Evolutionary conservation across 1,140 invertebrate genomes (phyloP).

Genomic region (Onthophagus taurus): DNA sequence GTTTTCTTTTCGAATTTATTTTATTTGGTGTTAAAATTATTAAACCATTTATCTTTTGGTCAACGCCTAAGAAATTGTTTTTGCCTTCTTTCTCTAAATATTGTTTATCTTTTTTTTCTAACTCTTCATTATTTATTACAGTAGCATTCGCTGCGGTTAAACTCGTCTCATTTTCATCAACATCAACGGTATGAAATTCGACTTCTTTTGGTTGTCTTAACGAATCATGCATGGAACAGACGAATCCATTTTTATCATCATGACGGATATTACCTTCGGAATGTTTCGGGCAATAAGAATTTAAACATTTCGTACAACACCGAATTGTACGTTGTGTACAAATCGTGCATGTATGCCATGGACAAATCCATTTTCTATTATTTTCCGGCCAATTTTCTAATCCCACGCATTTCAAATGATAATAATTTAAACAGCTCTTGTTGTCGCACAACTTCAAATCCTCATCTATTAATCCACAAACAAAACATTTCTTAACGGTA

Average conservation of each 20-base stretch:
- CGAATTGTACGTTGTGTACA: slow-evolving; percentile 30
- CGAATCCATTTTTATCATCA: slow-evolving; percentile 27
- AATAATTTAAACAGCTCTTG: slow-evolving; percentile 30
- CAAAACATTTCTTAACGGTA: slow-evolving; percentile 25
- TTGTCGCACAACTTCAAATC: slow-evolving; percentile 24
- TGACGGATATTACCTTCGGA: slow-evolving; percentile 29
- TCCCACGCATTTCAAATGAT: slow-evolving; percentile 31
- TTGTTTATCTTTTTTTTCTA: no score
- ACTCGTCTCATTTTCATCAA: no score
- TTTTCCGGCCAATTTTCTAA: slow-evolving; percentile 24
- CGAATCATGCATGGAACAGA: slow-evolving; percentile 29
- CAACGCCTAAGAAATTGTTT: no score
- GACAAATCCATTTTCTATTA: slow-evolving; percentile 30
- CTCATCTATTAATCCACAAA: slow-evolving; percentile 24
- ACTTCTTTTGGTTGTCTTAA: slow-evolving; percentile 23
- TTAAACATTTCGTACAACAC: slow-evolving; percentile 30
- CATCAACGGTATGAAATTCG: no score
- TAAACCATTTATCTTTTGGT: no score
- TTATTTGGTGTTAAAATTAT: no score
- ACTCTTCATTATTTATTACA: no score
- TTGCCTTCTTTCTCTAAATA: no score
- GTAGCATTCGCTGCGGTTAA: no score
- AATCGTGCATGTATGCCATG: slow-evolving; percentile 31
- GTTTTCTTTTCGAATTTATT: no score
- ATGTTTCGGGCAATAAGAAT: slow-evolving; percentile 33